Evolutionary conservation across 2,113 vertebrate species (phyloP).

Genomic region (Megalops atlanticus): DNA sequence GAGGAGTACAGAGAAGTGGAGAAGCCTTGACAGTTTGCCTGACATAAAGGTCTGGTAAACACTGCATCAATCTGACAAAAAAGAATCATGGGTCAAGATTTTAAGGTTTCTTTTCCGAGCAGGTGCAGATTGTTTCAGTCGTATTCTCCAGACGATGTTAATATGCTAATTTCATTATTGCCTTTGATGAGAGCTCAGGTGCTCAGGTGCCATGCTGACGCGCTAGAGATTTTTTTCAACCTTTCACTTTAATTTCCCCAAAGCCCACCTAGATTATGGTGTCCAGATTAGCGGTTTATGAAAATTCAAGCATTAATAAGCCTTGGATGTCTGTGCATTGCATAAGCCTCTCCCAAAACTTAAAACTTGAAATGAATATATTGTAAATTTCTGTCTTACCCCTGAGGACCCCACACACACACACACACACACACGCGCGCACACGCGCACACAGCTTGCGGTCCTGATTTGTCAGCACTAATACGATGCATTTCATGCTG

Average conservation of each 20-base stretch:
- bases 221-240: constrained; percentile 57
- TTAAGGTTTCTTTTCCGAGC: constrained; percentile 42
- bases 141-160: constrained; percentile 47
- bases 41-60: constrained; percentile 53
- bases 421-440: too few relatives aligned
- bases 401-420: too few relatives aligned
- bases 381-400: too few relatives aligned
- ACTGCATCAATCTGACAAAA: constrained; percentile 22
- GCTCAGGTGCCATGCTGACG: constrained; percentile 42
- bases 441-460: neutral
- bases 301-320: constrained; percentile 41
- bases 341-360: neutral
- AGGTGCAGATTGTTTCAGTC: constrained; percentile 57
- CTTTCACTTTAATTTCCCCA: constrained; percentile 68
- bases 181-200: constrained; percentile 60
- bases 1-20: neutral
- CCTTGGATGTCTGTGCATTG: neutral
- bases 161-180: constrained; percentile 59
- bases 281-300: constrained; percentile 35
- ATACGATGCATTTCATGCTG: neutral
- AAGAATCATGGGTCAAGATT: constrained; percentile 49
- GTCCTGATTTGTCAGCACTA: constrained; percentile 3
- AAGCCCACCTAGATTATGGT: constrained; percentile 48
- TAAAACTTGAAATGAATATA: too few relatives aligned
- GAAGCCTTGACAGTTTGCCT: constrained; percentile 38